phyloP scores from a whole-genome alignment of 2,888 invertebrate genomes.

The Polydrusus pterygomalis region DNA sequence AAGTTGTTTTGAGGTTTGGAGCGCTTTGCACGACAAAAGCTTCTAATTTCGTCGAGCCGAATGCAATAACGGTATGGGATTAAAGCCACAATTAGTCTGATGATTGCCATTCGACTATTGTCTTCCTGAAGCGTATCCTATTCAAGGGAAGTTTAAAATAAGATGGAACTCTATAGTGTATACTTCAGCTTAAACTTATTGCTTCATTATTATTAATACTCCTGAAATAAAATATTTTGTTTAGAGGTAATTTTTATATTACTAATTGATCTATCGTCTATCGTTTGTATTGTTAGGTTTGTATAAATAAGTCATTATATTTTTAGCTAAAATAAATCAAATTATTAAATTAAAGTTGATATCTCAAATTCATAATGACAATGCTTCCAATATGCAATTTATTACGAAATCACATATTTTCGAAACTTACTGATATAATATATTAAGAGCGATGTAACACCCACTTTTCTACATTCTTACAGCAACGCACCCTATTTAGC shows the following conservation, averaged over 20 bases:
- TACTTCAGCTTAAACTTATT: conserved; percentile 3
- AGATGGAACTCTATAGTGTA: conserved; percentile 16
- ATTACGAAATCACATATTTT: no score
- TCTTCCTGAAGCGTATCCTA: conserved; percentile 20
- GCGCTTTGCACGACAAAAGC: conserved; percentile 18
- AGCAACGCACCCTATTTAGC: conserved; percentile 5
- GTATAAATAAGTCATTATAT: no score
- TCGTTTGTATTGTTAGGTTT: no score
- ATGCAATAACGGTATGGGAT: conserved; percentile 40
- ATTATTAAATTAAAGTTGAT: neutral
- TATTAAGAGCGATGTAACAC: no score
- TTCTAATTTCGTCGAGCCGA: conserved; percentile 32
- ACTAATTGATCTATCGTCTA: no score
- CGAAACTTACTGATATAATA: no score
- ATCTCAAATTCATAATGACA: neutral
- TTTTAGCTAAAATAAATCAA: no score
- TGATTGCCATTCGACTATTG: conserved; percentile 42
- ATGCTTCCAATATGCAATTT: no score
- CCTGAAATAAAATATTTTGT: neutral
- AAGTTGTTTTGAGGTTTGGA: conserved; percentile 29
- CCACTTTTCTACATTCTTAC: neutral
- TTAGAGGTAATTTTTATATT: neutral
- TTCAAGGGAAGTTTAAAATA: conserved; percentile 12
- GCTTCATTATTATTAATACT: neutral
- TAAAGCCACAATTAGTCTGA: conserved; percentile 42